phyloP scores from a whole-genome alignment of 2,113 vertebrate species.

The Synodontis membranacea region DNA sequence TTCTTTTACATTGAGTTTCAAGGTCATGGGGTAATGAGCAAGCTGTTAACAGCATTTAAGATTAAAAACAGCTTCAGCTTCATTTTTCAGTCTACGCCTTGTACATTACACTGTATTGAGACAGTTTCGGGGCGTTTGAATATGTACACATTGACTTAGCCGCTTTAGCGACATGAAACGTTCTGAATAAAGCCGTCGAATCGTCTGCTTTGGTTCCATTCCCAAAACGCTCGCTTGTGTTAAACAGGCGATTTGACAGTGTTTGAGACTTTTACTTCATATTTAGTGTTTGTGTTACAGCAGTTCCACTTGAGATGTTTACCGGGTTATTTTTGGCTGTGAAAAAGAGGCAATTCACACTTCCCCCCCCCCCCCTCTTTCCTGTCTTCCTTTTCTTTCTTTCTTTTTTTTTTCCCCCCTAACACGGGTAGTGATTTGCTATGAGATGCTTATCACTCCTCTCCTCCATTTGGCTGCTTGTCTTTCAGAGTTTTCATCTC shows the following conservation, averaged over 20 bases:
- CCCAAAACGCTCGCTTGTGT: neutral
- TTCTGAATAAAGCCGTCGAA: neutral
- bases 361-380: constrained; percentile 22
- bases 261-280: constrained; percentile 17
- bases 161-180: neutral
- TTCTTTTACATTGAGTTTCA: constrained; percentile 21
- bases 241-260: constrained; percentile 26
- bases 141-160: constrained; percentile 7
- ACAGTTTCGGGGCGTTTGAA: neutral
- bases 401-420: neutral
- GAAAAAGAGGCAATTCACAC: constrained; percentile 52
- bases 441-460: constrained; percentile 39
- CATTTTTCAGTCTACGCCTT: neutral
- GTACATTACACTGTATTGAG: neutral
- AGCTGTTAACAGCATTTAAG: constrained; percentile 29
- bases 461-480: constrained; percentile 55
- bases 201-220: constrained; percentile 24
- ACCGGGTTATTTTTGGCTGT: constrained; percentile 45
- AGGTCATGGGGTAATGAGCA: constrained; percentile 36
- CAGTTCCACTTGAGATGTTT: constrained; percentile 48
- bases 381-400: constrained; percentile 30
- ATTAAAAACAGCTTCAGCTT: constrained; percentile 7
- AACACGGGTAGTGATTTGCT: constrained; percentile 24
- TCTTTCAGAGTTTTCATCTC: constrained; percentile 51
- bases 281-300: constrained; percentile 35